phyloP scores from a whole-genome alignment of 2,113 vertebrate genomes.

The Pteropus alecto region DNA sequence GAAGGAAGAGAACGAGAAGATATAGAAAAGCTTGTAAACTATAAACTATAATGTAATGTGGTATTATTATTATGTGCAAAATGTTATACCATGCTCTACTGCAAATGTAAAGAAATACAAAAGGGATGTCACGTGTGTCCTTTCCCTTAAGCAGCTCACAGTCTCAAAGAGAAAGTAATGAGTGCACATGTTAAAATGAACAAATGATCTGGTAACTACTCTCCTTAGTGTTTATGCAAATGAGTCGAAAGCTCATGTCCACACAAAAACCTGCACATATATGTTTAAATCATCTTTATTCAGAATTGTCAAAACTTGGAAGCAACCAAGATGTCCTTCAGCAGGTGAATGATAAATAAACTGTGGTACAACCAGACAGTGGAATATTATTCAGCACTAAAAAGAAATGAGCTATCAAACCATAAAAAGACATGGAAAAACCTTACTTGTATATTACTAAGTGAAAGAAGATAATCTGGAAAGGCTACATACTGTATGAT shows the following conservation, averaged over 20 bases:
- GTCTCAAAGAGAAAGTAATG: not conserved
- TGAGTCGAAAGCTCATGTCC: not conserved
- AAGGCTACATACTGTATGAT: not conserved
- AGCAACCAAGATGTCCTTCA: not conserved
- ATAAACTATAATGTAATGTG: not conserved
- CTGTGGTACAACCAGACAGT: not conserved
- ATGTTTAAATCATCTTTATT: not conserved
- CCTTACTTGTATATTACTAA: not conserved
- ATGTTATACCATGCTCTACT: not conserved
- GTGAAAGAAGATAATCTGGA: not conserved
- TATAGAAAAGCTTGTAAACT: not conserved
- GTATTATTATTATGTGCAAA: not conserved
- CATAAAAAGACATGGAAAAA: not conserved
- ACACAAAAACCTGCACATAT: not conserved
- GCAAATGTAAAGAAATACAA: not conserved
- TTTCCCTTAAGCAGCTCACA: not conserved
- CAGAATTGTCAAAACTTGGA: not conserved
- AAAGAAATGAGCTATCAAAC: not conserved
- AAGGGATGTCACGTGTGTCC: not conserved
- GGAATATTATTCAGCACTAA: not conserved
- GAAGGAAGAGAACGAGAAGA: not conserved
- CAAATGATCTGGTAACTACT: not conserved
- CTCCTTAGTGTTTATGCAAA: not conserved
- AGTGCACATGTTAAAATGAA: not conserved
- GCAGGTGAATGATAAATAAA: not conserved